Evolutionary conservation across 1,140 invertebrate species (phyloP).

Genomic region (Brachionus sp.): DNA sequence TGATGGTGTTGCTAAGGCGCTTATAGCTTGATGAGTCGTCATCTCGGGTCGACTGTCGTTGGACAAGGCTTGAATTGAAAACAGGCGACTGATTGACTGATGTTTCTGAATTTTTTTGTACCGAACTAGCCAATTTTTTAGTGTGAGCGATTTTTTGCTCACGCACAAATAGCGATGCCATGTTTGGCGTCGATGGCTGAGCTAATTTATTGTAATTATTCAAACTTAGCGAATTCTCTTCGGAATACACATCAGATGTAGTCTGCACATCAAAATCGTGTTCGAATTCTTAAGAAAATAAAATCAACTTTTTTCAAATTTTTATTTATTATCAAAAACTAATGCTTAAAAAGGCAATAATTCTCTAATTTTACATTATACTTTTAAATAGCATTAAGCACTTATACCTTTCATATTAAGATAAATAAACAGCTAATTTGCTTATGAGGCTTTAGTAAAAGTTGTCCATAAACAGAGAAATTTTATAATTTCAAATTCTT

Average conservation of each 20-base stretch:
- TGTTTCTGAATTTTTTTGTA: not conserved
- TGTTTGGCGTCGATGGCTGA: not conserved
- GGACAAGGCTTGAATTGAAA: not conserved
- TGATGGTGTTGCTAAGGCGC: conserved; percentile 19
- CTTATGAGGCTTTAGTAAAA: too few relatives aligned
- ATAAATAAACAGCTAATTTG: too few relatives aligned
- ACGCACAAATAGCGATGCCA: not conserved
- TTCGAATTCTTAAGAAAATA: not conserved
- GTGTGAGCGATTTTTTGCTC: conserved; percentile 26
- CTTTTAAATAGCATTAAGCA: too few relatives aligned
- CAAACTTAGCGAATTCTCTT: not conserved
- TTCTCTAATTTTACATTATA: not conserved
- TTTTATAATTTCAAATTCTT: too few relatives aligned
- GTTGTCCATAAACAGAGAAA: too few relatives aligned
- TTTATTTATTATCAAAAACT: not conserved
- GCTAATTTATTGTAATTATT: not conserved
- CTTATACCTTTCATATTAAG: too few relatives aligned
- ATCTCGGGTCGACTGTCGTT: not conserved
- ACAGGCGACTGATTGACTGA: not conserved
- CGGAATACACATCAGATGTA: conserved; percentile 16
- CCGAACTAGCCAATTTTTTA: not conserved
- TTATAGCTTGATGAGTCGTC: conserved; percentile 6
- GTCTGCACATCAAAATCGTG: conserved; percentile 32
- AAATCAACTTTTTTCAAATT: not conserved
- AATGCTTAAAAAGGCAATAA: not conserved